These are phyloP conservation scores for Clavelina lepadiformis DNA, from an alignment of 23 tunicate species.

Conservation along the genomic window DNA sequence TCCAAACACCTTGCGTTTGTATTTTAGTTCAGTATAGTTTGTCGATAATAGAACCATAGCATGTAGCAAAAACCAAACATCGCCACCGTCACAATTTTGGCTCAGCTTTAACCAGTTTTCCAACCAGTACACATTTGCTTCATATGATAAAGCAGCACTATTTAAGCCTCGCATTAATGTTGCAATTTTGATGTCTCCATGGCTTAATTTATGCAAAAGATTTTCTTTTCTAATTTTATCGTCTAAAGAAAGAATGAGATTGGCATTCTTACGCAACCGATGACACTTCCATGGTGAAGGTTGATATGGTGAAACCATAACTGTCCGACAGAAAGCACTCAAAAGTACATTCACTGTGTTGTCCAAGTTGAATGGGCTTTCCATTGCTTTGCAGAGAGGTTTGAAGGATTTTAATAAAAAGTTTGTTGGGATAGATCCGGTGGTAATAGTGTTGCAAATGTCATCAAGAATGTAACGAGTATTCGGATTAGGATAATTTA, in stretches of 20 bases:
- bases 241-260: constrained; percentile 1
- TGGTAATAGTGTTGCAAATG: neutral
- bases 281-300: constrained; percentile 1
- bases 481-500: neutral
- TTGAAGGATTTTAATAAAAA: neutral
- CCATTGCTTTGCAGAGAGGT: neutral
- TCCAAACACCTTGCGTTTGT: constrained; percentile 42
- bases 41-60: constrained; percentile 56
- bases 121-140: constrained; percentile 80
- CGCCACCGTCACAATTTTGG: constrained; percentile 31
- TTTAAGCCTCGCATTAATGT: constrained; percentile 67
- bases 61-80: constrained; percentile 56
- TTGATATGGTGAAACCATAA: neutral
- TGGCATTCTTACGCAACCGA: constrained; percentile 2
- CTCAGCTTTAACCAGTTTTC: constrained; percentile 67
- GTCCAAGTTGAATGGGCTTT: constrained; percentile 10
- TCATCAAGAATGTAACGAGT: neutral
- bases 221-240: constrained; percentile 1
- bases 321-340: constrained; percentile 1
- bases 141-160: constrained; percentile 37
- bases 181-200: constrained; percentile 18
- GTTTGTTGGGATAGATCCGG: constrained; percentile 5
- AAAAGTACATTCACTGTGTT: constrained; percentile 1
- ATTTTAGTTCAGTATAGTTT: constrained; percentile 57
- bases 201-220: neutral